phyloP scores from a whole-genome alignment of 2,888 invertebrate species.

The Adelognathus sp. region DNA sequence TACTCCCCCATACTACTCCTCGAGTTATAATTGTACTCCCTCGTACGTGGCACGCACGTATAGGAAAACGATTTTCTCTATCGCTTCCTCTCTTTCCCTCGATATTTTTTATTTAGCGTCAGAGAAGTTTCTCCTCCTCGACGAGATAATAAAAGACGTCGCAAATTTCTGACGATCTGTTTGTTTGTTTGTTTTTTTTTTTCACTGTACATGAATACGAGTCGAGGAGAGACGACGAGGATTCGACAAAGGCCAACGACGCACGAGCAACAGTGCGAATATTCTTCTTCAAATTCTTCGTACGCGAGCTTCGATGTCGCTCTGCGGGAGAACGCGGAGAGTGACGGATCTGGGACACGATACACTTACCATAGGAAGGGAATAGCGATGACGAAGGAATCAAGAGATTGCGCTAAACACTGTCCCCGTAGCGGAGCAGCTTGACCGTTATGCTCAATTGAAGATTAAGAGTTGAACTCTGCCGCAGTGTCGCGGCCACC shows the following conservation, averaged over 20 bases:
- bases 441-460: not conserved
- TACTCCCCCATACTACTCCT: not conserved
- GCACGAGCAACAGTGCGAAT: not conserved
- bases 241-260: constrained; percentile 8
- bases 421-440: not conserved
- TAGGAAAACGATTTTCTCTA: not conserved
- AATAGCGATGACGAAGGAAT: constrained; percentile 28
- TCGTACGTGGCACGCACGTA: not conserved
- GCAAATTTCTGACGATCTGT: not conserved
- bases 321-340: not conserved
- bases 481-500: not conserved
- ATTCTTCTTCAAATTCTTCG: not conserved
- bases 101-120: not conserved
- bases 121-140: no score
- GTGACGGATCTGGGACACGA: constrained; percentile 17
- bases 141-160: not conserved
- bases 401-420: not conserved
- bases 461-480: not conserved
- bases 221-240: not conserved
- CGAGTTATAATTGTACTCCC: constrained; percentile 5
- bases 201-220: not conserved
- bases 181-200: not conserved
- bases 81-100: not conserved
- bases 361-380: constrained; percentile 15
- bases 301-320: not conserved